A percentile compares a stretch with the other conserved stretches of the same genome.
Evolutionary conservation across 92 coral and sea anemone species (phyloP).

Genomic region (Zoanthus gigantus): DNA sequence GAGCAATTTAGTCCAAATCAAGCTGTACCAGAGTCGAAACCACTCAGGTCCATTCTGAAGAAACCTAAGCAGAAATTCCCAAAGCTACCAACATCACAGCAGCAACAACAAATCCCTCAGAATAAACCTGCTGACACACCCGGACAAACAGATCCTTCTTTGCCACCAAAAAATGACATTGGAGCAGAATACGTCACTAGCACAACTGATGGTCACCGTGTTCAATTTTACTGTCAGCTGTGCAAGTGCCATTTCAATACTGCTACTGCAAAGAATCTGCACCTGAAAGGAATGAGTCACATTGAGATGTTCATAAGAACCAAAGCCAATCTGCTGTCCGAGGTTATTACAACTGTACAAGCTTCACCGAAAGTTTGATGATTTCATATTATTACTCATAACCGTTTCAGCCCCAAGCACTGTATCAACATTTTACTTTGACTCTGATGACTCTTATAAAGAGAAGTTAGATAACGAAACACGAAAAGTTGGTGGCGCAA

Average conservation of each 20-base stretch:
- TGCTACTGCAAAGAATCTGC: constrained; percentile 89
- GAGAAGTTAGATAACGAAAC: too few relatives aligned
- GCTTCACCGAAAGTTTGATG: constrained; percentile 24
- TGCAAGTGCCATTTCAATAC: constrained; percentile 92
- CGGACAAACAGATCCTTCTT: constrained; percentile 17
- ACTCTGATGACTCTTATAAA: too few relatives aligned
- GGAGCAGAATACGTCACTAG: constrained; percentile 89
- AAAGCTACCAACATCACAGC: not conserved
- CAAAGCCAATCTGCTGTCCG: constrained; percentile 81
- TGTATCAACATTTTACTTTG: too few relatives aligned
- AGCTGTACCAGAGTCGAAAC: constrained; percentile 44
- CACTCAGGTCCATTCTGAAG: constrained; percentile 86
- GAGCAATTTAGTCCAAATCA: not conserved
- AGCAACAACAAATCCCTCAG: constrained; percentile 4
- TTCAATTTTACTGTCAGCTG: constrained; percentile 83
- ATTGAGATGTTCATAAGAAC: constrained; percentile 89
- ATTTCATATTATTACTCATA: not conserved
- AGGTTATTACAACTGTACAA: constrained; percentile 60
- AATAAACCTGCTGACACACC: not conserved
- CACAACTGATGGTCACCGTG: constrained; percentile 64
- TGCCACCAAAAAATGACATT: constrained; percentile 71
- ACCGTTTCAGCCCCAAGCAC: too few relatives aligned
- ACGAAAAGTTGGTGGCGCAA: too few relatives aligned
- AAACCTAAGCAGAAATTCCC: constrained; percentile 37
- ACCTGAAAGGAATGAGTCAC: constrained; percentile 91